Evolutionary conservation across 2,113 vertebrate species (phyloP).

Genomic region (Neofelis nebulosa): DNA sequence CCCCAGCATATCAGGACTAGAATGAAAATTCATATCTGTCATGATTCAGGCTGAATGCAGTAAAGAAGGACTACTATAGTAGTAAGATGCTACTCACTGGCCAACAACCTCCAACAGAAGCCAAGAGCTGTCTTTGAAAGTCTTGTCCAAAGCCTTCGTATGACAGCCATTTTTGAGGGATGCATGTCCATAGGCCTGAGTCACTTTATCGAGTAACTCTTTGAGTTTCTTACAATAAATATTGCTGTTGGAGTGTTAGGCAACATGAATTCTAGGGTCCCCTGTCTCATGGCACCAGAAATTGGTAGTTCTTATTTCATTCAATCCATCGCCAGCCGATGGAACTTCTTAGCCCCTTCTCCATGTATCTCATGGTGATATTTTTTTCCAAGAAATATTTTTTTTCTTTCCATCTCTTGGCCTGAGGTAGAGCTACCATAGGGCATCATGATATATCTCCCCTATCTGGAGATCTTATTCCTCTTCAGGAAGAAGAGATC

Average conservation of each 20-base stretch:
- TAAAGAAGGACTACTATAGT: neutral
- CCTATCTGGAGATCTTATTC: neutral
- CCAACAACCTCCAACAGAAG: neutral
- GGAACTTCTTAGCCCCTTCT: neutral
- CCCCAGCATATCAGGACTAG: neutral
- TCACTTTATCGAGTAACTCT: neutral
- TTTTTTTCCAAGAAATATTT: neutral
- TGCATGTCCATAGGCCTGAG: neutral
- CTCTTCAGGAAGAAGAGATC: neutral
- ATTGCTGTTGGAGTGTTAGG: neutral
- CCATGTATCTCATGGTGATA: neutral
- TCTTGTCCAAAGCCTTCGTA: neutral
- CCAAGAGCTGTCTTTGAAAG: neutral
- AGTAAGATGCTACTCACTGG: neutral
- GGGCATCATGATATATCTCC: neutral
- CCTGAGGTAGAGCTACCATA: neutral
- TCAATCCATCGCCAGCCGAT: accelerated
- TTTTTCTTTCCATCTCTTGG: neutral
- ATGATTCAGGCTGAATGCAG: neutral
- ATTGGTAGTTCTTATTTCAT: neutral
- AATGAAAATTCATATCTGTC: neutral
- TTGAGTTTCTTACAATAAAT: neutral
- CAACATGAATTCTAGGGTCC: neutral
- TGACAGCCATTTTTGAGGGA: neutral
- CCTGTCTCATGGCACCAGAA: neutral